Conservation (phyloP, 2,888 invertebrate genomes). For the Nemurella pictetii region DNA sequence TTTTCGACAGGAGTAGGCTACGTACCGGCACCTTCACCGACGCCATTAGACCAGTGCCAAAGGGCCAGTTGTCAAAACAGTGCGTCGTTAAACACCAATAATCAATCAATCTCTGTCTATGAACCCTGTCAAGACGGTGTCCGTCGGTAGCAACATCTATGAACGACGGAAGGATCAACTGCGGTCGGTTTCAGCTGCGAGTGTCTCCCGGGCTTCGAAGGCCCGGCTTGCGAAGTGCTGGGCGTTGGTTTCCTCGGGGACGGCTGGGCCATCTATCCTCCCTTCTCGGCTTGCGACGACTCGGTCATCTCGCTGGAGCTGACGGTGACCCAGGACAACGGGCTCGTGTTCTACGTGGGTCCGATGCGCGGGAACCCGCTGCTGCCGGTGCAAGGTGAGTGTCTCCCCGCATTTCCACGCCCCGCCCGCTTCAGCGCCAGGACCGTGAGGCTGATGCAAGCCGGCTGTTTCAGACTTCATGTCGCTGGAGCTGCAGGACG, state of each 20-base stretch:
- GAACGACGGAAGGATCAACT: no score
- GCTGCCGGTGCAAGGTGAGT: conserved; percentile 64
- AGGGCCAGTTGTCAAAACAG: no score
- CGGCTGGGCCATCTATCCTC: conserved; percentile 91
- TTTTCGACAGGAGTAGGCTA: no score
- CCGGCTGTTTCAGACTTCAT: conserved; percentile 76
- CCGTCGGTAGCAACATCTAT: no score
- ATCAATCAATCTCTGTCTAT: no score
- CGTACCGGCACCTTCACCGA: no score
- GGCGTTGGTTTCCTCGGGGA: conserved; percentile 86
- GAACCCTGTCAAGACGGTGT: no score
- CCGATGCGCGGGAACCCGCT: conserved; percentile 70
- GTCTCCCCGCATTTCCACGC: background rate
- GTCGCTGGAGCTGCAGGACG: conserved; percentile 80
- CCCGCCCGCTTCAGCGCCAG: no score
- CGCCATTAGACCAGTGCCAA: no score
- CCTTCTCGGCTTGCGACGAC: conserved; percentile 83
- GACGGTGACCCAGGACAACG: conserved; percentile 73
- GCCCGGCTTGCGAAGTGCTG: conserved; percentile 88
- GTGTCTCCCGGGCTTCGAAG: conserved; percentile 77
- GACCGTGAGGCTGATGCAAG: no score
- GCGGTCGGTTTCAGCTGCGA: conserved; percentile 64
- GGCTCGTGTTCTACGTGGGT: conserved; percentile 89
- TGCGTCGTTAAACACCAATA: no score
- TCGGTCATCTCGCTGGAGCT: conserved; percentile 82